These are phyloP conservation scores for Chrysopilus asiliformis DNA, from an alignment of 2,888 invertebrate genomes.

Conservation along the genomic window DNA sequence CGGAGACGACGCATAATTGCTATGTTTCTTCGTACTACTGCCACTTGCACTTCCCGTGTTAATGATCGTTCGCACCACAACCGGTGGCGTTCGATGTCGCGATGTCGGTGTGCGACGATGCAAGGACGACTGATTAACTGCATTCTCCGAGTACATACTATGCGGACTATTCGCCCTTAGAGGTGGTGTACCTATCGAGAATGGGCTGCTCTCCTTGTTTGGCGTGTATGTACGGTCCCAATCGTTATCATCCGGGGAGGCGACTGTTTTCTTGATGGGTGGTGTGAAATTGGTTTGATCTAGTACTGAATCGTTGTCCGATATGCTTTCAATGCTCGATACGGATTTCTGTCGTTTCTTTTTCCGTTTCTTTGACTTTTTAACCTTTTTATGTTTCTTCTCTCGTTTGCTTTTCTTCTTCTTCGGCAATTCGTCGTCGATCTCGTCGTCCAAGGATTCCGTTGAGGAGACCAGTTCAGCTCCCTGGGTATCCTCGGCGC, in stretches of 20 bases:
- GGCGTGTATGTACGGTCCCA: conserved; percentile 19
- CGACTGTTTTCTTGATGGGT: conserved; percentile 18
- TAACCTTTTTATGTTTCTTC: conserved; percentile 61
- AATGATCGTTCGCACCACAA: conserved; percentile 8
- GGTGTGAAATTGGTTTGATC: conserved; percentile 31
- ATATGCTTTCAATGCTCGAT: conserved; percentile 52
- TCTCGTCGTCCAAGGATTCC: conserved; percentile 22
- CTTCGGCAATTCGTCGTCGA: conserved; percentile 45
- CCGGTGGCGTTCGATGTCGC: conserved; percentile 15
- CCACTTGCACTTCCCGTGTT: not conserved
- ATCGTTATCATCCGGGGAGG: conserved; percentile 9
- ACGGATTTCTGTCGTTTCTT: conserved; percentile 52
- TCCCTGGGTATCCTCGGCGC: conserved; percentile 8
- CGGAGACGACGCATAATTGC: conserved; percentile 24
- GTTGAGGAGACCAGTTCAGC: conserved; percentile 25
- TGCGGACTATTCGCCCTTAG: conserved; percentile 25
- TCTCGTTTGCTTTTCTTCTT: conserved; percentile 30
- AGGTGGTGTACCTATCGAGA: conserved; percentile 32
- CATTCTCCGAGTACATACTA: conserved; percentile 14
- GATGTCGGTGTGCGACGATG: conserved; percentile 19
- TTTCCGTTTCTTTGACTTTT: conserved; percentile 56
- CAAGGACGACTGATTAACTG: conserved; percentile 5
- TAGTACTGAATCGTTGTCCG: conserved; percentile 39
- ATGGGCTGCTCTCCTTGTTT: conserved; percentile 28
- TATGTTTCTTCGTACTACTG: conserved; percentile 10